A percentile compares a stretch with the other conserved stretches of the same genome.
phyloP scores from a whole-genome alignment of 2,888 invertebrate genomes.

The Homarus gammarus region DNA sequence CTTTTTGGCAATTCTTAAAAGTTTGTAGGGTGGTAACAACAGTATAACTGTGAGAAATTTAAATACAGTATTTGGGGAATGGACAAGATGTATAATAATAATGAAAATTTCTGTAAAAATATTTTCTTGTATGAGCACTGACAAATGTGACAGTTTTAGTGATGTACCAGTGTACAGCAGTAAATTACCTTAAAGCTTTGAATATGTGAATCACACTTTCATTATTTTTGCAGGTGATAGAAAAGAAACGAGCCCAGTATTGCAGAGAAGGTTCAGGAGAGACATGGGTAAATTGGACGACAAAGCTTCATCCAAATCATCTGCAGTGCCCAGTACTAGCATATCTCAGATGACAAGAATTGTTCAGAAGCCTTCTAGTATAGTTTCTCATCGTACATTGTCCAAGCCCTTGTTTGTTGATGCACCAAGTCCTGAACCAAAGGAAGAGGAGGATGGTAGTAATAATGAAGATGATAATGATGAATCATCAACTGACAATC shows the following conservation, averaged over 20 bases:
- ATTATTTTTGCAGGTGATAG: conserved; percentile 4
- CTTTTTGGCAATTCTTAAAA: too few relatives aligned
- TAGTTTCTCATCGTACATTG: not conserved
- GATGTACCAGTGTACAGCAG: too few relatives aligned
- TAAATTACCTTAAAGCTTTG: too few relatives aligned
- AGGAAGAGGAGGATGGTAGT: conserved; percentile 31
- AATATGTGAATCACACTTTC: too few relatives aligned
- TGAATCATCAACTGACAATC: conserved; percentile 32
- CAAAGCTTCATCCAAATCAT: not conserved
- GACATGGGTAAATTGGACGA: not conserved
- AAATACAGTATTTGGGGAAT: too few relatives aligned
- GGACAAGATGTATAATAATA: too few relatives aligned
- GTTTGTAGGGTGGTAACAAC: too few relatives aligned
- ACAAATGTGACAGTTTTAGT: too few relatives aligned
- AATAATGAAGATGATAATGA: conserved; percentile 15
- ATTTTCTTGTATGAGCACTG: too few relatives aligned
- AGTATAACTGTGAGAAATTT: too few relatives aligned
- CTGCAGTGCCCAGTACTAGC: not conserved
- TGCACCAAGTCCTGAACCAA: conserved; percentile 34
- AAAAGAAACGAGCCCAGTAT: conserved; percentile 13
- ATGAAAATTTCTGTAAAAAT: too few relatives aligned
- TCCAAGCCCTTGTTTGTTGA: conserved; percentile 46
- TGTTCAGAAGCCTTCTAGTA: not conserved
- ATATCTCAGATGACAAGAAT: not conserved
- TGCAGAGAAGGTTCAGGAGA: not conserved